Evolutionary conservation across 2,113 vertebrate genomes (phyloP).

Genomic region (Rissa tridactyla): DNA sequence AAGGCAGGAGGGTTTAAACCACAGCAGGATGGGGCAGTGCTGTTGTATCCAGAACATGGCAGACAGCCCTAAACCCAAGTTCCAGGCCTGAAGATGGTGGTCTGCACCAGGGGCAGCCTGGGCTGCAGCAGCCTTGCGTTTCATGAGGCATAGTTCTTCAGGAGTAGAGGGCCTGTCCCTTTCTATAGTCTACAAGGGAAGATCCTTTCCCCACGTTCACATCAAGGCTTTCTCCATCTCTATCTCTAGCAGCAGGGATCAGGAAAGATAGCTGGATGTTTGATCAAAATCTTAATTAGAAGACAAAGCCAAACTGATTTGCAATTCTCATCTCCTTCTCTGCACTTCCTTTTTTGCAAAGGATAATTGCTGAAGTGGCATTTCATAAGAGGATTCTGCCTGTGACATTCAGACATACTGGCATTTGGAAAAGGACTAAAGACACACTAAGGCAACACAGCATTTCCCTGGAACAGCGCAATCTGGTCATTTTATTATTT

Average conservation of each 20-base stretch:
- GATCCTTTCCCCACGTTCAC: neutral
- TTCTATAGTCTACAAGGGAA: neutral
- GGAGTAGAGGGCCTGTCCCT: neutral
- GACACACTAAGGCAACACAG: neutral
- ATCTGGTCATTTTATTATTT: neutral
- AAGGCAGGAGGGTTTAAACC: neutral
- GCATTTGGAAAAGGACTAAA: slow-evolving; percentile 7
- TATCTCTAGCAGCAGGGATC: neutral
- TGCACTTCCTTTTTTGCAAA: neutral
- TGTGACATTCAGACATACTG: neutral
- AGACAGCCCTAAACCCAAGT: neutral
- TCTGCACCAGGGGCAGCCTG: neutral
- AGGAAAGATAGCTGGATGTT: neutral
- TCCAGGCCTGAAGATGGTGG: neutral
- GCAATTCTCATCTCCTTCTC: neutral
- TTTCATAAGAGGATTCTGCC: neutral
- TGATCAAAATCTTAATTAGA: slow-evolving; percentile 12
- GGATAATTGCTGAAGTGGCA: slow-evolving; percentile 14
- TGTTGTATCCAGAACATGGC: neutral
- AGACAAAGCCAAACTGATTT: neutral
- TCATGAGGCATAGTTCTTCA: neutral
- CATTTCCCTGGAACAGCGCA: neutral
- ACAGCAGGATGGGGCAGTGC: neutral
- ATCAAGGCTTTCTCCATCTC: neutral
- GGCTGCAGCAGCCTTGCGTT: neutral